Percentiles rank a stretch among this genome's conserved stretches.
Conservation (phyloP, 2,888 invertebrate genomes). For the Augochlorella aurata region DNA sequence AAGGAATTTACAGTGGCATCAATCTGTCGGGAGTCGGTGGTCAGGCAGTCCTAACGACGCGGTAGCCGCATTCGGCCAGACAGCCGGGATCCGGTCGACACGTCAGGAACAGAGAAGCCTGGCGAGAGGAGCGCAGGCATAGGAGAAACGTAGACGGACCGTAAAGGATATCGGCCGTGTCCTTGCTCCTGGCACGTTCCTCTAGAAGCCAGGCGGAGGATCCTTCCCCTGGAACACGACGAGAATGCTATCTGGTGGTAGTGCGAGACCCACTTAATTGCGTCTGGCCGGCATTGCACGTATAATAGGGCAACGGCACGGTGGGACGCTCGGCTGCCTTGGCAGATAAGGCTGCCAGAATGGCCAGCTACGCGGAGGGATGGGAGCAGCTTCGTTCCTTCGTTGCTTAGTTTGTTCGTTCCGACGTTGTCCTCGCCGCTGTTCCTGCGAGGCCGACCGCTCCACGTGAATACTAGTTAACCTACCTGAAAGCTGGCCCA, state of each 20-base stretch:
- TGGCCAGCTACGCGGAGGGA: constrained; percentile 23
- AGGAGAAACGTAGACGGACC: constrained; percentile 46
- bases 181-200: constrained; percentile 63
- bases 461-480: constrained; percentile 22
- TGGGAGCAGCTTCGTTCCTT: constrained; percentile 37
- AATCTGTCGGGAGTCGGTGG: constrained; percentile 14
- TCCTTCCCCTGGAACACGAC: constrained; percentile 46
- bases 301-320: constrained; percentile 58
- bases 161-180: constrained; percentile 64
- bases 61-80: constrained; percentile 31
- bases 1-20: constrained; percentile 46
- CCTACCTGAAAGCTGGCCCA: constrained; percentile 23
- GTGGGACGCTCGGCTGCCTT: constrained; percentile 44
- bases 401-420: constrained; percentile 46
- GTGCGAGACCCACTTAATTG: constrained; percentile 64
- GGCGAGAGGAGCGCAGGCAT: constrained; percentile 15
- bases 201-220: constrained; percentile 14
- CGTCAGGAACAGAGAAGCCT: constrained; percentile 59
- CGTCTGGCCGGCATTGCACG: constrained; percentile 63
- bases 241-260: constrained; percentile 56
- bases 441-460: constrained; percentile 7
- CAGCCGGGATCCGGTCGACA: constrained; percentile 48
- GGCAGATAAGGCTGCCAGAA: constrained; percentile 64
- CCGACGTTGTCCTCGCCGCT: constrained; percentile 19
- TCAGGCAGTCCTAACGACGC: constrained; percentile 22